phyloP scores from a whole-genome alignment of 2,797 vertebrate genomes.

The Sciaenops ocellatus region DNA sequence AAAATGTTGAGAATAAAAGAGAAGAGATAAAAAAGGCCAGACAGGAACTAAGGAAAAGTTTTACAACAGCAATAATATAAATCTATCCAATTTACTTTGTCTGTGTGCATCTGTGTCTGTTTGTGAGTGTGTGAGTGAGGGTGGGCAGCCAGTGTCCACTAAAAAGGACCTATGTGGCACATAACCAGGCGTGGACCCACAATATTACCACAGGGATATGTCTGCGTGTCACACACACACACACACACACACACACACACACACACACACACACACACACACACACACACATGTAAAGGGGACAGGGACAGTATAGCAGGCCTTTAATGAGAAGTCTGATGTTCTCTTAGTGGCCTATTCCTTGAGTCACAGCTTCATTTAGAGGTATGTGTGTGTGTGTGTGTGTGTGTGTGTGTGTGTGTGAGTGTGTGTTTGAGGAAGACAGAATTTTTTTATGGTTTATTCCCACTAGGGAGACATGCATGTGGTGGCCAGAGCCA shows the following conservation, averaged over 20 bases:
- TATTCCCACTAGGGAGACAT: constrained; percentile 71
- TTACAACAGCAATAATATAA: constrained; percentile 75
- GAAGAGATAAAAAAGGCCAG: constrained; percentile 17
- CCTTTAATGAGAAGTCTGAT: constrained; percentile 85
- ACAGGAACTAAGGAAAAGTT: constrained; percentile 59
- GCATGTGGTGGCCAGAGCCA: constrained; percentile 75
- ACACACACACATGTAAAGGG: constrained; percentile 22
- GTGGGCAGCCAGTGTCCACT: constrained; percentile 55
- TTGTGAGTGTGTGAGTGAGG: constrained; percentile 43
- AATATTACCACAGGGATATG: constrained; percentile 65
- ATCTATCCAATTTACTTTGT: constrained; percentile 75
- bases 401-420: constrained; percentile 8
- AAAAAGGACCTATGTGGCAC: constrained; percentile 75
- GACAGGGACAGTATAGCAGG: constrained; percentile 78
- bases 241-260: constrained; percentile 33
- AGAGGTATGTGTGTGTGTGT: constrained; percentile 5
- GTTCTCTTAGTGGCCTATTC: constrained; percentile 72
- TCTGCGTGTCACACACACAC: constrained; percentile 29
- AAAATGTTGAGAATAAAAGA: constrained; percentile 11
- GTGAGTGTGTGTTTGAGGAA: constrained; percentile 29
- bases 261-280: constrained; percentile 50
- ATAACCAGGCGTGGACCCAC: constrained; percentile 71
- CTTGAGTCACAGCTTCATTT: constrained; percentile 77
- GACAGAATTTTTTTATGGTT: constrained; percentile 67
- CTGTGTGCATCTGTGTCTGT: constrained; percentile 31